Conservation (phyloP, 1,140 invertebrate species). For the Battus philenor region DNA sequence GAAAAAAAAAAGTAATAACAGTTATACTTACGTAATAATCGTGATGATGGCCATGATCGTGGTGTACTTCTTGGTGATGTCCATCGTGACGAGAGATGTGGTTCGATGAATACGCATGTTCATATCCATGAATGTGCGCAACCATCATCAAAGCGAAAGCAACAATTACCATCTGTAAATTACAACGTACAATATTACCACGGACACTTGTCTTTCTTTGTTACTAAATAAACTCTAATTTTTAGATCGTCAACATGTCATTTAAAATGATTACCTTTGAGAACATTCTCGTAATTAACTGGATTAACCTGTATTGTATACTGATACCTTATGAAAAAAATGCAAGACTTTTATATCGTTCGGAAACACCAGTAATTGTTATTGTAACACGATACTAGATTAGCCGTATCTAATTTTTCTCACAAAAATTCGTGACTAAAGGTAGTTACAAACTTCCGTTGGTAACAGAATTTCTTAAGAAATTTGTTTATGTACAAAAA, state of each 20-base stretch:
- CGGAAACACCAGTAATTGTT: background rate
- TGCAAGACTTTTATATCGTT: constrained; percentile 10
- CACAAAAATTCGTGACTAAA: too few relatives aligned
- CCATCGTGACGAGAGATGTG: constrained; percentile 43
- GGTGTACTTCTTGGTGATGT: constrained; percentile 29
- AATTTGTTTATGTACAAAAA: too few relatives aligned
- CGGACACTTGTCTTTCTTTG: constrained; percentile 31
- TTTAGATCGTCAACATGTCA: background rate
- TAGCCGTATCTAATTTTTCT: background rate
- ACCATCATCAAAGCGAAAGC: constrained; percentile 24
- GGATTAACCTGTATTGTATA: constrained; percentile 7
- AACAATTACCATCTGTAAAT: constrained; percentile 8
- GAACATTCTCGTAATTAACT: constrained; percentile 34
- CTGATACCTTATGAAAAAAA: background rate
- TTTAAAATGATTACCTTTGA: constrained; percentile 33
- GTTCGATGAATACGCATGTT: constrained; percentile 39
- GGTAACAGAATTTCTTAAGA: too few relatives aligned
- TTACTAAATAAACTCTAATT: background rate
- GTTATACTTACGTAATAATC: constrained; percentile 27
- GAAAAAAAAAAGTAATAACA: too few relatives aligned
- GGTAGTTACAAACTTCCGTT: too few relatives aligned
- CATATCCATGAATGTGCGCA: constrained; percentile 26
- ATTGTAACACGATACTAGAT: background rate
- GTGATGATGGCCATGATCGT: constrained; percentile 7
- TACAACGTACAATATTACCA: too few relatives aligned